Base-by-base conservation (phyloP, 2,113 vertebrate genomes). In the Coryphaenoides rupestris region DNA sequence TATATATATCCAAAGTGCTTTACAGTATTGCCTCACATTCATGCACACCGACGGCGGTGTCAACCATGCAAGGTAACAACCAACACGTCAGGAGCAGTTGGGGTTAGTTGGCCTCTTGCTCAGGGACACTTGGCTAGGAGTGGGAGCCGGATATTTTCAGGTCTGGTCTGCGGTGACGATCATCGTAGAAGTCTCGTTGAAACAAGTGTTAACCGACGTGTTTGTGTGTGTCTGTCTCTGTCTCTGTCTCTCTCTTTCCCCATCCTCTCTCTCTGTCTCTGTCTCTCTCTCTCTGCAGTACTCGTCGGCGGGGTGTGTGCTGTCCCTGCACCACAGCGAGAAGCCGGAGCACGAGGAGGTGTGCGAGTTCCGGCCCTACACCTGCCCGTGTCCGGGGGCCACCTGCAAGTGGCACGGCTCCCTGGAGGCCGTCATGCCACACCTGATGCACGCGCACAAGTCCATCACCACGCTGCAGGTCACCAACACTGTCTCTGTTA, bases 321-420 rank as follows among this genome's bases (percentile, higher is more conserved):
- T 90, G 77, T 81, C 88, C 0, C 86, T 90, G 0, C 91, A 91
- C 77, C 91, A 91, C 84, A 89, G 68, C 0, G 89, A 91, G 79
- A 91, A 91, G 58, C 88, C 89, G 0, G 89, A 91, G 5, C 91
- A 91, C 1, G 89, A 91, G 70, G 91, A 92, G 76, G 86, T 89
- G 59, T 92, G 90, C 4, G 89, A 91, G 87, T 89, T 88, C 73
- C 74, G 89, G 21, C 89, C 90, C 0, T 92, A 90, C 87, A 89
- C 88, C 62, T 92, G 91, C 61, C 91, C 91, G 21, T 92, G 89
- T 71, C 90, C 90, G 0, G 89, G 91, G 1, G 90, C 90, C 0
- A 90, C 91, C 72, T 92, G 91, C 73, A 90, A 91, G 73, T 92
- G 91, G 91, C 87, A 88, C 55, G 91, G 90, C 62, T 82, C 88